These are phyloP conservation scores for Odobenus rosmarus DNA, from an alignment of 2,113 vertebrate species.

Conservation along the genomic window DNA sequence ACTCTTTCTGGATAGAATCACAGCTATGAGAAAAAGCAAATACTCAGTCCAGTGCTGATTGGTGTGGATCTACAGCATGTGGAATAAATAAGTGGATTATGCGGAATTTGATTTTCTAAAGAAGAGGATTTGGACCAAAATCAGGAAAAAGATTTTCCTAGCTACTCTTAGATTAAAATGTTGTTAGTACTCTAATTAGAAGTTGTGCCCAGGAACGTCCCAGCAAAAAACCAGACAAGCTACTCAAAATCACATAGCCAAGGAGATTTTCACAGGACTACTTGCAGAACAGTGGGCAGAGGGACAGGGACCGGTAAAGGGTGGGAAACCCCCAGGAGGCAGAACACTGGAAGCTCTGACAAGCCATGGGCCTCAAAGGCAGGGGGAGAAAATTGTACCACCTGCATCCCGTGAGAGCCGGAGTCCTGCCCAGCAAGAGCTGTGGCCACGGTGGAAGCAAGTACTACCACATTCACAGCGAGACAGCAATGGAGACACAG, in stretches of 20 bases:
- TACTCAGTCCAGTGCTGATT: neutral
- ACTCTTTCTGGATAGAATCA: neutral
- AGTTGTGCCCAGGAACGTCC: neutral
- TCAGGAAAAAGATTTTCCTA: constrained; percentile 55
- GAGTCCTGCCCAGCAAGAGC: neutral
- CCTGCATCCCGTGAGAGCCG: neutral
- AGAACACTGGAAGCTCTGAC: neutral
- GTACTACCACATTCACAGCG: neutral
- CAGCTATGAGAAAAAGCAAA: neutral
- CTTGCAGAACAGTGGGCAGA: neutral
- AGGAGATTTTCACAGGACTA: neutral
- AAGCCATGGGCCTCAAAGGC: neutral
- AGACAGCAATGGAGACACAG: neutral
- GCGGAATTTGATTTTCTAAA: constrained; percentile 59
- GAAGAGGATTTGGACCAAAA: constrained; percentile 52
- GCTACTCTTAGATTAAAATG: constrained; percentile 51
- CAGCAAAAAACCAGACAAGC: constrained; percentile 2
- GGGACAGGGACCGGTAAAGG: neutral
- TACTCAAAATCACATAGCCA: neutral
- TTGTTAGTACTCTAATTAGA: constrained; percentile 60
- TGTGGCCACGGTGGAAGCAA: neutral
- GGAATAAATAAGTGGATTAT: constrained; percentile 39
- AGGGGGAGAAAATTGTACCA: neutral
- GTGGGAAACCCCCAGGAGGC: neutral
- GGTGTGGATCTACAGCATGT: neutral